Conservation (phyloP, 1,140 invertebrate genomes). For the Sesamia nonagrioides region DNA sequence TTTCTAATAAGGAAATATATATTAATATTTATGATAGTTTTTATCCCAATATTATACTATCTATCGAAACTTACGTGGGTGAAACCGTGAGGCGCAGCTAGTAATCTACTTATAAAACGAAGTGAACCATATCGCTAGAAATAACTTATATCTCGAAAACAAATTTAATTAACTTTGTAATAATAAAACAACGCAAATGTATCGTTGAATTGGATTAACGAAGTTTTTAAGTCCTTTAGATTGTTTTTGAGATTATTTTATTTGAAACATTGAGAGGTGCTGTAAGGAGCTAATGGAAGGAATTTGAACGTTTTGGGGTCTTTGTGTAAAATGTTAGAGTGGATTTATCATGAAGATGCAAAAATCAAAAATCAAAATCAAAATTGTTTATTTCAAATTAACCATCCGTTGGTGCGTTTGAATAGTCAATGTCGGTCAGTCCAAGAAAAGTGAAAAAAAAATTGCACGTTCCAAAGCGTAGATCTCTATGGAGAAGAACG, state of each 20-base stretch:
- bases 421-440: too few relatives aligned
- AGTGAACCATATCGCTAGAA: neutral
- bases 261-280: neutral
- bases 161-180: slow-evolving; percentile 66
- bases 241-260: slow-evolving; percentile 23
- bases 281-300: neutral
- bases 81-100: too few relatives aligned
- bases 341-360: neutral
- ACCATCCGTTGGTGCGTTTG: too few relatives aligned
- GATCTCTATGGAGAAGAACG: too few relatives aligned
- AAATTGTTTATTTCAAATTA: too few relatives aligned
- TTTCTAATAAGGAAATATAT: too few relatives aligned
- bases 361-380: too few relatives aligned
- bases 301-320: neutral
- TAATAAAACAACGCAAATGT: slow-evolving; percentile 58
- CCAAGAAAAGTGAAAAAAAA: too few relatives aligned
- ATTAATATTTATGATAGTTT: too few relatives aligned
- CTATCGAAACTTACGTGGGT: too few relatives aligned
- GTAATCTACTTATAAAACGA: neutral
- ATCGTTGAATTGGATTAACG: slow-evolving; percentile 18
- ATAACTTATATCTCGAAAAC: neutral
- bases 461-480: too few relatives aligned
- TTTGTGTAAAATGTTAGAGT: neutral
- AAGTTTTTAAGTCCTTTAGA: neutral
- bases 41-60: too few relatives aligned